Conservation (phyloP, 2,797 vertebrate genomes). For the Pristis pectinata region DNA sequence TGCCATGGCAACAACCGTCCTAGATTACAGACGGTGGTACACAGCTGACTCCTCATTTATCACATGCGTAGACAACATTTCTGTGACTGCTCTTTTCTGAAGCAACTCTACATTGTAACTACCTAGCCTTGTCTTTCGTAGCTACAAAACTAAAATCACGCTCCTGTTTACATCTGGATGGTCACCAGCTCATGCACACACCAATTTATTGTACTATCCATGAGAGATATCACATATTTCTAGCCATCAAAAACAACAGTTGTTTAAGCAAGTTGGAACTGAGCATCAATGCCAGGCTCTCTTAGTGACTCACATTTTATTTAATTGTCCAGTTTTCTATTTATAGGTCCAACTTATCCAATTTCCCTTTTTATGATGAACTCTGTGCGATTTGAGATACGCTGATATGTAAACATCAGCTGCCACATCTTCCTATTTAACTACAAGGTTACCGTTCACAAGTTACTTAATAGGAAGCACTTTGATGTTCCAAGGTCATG, state of each 20-base stretch:
- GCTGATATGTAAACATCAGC: background rate
- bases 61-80: constrained; percentile 45
- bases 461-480: background rate
- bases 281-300: background rate
- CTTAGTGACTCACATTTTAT: background rate
- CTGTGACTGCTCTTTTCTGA: constrained; percentile 29
- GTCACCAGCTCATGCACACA: background rate
- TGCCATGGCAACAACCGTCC: constrained; percentile 52
- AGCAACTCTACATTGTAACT: background rate
- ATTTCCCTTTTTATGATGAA: background rate
- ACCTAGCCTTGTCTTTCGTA: background rate
- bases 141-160: background rate
- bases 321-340: background rate
- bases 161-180: background rate
- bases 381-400: background rate
- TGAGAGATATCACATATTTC: background rate
- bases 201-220: background rate
- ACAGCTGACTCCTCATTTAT: constrained; percentile 53
- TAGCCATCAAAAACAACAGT: background rate
- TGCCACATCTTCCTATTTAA: too few species aligned
- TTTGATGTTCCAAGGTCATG: background rate
- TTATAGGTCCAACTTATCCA: background rate
- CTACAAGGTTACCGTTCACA: background rate
- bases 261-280: background rate
- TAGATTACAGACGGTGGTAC: constrained; percentile 48